Conservation (phyloP, 2,113 vertebrate genomes). For the Phyllopteryx taeniolatus region DNA sequence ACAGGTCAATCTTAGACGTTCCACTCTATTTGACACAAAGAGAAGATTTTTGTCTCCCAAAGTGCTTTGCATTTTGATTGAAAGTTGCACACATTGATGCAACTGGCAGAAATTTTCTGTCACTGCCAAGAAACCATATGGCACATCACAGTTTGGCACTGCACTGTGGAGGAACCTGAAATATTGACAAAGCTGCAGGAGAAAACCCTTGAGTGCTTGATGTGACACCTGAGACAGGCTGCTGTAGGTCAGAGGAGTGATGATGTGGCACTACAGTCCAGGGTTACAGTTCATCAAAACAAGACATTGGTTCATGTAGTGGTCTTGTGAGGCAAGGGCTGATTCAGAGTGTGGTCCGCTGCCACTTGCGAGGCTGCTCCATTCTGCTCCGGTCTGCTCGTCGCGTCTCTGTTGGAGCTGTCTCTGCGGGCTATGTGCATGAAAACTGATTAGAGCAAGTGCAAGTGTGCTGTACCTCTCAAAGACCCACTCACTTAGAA, state of each 20-base stretch:
- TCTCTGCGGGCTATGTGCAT: constrained; percentile 4
- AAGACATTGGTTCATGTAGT: constrained; percentile 5
- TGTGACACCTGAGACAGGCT: constrained; percentile 36
- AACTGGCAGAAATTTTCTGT: neutral
- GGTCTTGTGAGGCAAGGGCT: constrained; percentile 8
- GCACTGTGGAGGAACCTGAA: constrained; percentile 35
- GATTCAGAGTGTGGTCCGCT: constrained; percentile 9
- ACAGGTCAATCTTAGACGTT: neutral
- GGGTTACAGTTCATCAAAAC: constrained; percentile 29
- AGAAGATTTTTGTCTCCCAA: neutral
- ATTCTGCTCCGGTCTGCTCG: neutral
- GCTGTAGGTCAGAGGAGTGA: constrained; percentile 27
- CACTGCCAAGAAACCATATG: constrained; percentile 39
- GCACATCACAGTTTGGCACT: constrained; percentile 24
- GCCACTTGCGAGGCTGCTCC: neutral
- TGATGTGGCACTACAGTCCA: constrained; percentile 36
- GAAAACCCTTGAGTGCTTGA: constrained; percentile 20
- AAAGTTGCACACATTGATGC: constrained; percentile 3
- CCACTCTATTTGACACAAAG: neutral
- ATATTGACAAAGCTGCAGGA: constrained; percentile 36
- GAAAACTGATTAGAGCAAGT: constrained; percentile 19
- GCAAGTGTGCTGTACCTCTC: constrained; percentile 7
- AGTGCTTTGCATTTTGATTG: constrained; percentile 22
- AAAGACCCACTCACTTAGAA: constrained; percentile 6
- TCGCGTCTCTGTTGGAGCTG: neutral